phyloP scores from a whole-genome alignment of 2,888 invertebrate species.

The Periphyllus acericola region DNA sequence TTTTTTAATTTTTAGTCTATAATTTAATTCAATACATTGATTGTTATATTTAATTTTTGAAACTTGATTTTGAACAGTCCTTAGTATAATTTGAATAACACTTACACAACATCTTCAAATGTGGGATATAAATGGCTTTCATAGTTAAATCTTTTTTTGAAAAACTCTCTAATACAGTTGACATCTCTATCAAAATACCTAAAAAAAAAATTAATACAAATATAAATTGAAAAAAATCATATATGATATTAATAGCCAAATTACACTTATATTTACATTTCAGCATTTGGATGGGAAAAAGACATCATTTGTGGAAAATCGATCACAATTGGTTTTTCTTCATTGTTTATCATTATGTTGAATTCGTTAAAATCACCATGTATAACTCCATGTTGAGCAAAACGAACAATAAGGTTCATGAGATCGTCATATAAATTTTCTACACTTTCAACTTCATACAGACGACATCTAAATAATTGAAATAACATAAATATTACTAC shows the following conservation, averaged over 20 bases:
- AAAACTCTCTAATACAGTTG: slow-evolving; percentile 88
- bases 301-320: slow-evolving; percentile 99
- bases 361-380: slow-evolving; percentile 99
- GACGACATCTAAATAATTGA: slow-evolving; percentile 70
- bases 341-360: slow-evolving; percentile 89
- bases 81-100: slow-evolving; percentile 62
- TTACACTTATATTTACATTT: slow-evolving; percentile 73
- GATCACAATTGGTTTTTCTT: slow-evolving; percentile 85
- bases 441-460: slow-evolving; percentile 75
- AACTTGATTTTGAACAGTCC: neutral
- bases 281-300: slow-evolving; percentile 90
- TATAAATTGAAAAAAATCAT: neutral
- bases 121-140: slow-evolving; percentile 85
- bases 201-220: slow-evolving; percentile 61
- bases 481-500: neutral
- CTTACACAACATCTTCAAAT: slow-evolving; percentile 76
- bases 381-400: slow-evolving; percentile 95
- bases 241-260: neutral
- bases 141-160: slow-evolving; percentile 87
- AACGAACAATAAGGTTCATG: slow-evolving; percentile 89
- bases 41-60: neutral
- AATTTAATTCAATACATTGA: neutral
- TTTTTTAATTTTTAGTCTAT: neutral
- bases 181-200: slow-evolving; percentile 97
- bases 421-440: slow-evolving; percentile 89